Evolutionary conservation across 2,113 vertebrate genomes (phyloP), one percentile per base, ranked within the genome.

Genomic region (Acanthisitta chloris): DNA sequence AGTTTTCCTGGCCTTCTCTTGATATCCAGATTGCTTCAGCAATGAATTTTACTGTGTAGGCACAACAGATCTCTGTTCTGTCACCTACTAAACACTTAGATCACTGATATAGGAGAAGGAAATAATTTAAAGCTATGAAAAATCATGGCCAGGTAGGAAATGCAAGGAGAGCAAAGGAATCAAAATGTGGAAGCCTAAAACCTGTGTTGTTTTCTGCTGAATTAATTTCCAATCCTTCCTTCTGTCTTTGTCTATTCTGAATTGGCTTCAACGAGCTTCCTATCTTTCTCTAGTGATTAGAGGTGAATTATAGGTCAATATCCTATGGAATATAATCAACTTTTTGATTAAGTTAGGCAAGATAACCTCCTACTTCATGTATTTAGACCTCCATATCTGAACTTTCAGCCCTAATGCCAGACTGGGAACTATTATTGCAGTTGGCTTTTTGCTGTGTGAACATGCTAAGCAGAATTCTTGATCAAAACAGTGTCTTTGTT

Each of bases 101-200:
- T 13, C 10, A 26, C 6, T 9, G 19, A 38, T 38, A 6, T 0
- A 26, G 6, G 6, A 66, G 29, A 59, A 76, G 2, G 29, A 93
- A 83, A 69, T 21, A 6, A 42, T 25, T n/a, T 42, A 38, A 88
- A 73, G 18, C 12, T 17, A 25, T 24, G 23, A 33, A 42, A 31
- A 52, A 26, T 23, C 43, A 36, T 3, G 14, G 4, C 16, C 36
- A 57, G 40, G 14, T 28, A 31, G 8, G 15, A 73, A 58, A 29
- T 48, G 3, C 3, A 49, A 67, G 5, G 8, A 61, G 7, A 52
- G 7, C 0, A 0, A 45, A 55, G 59, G 14, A 66, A 5, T 14
- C 4, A 5, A 24, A 84, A 71, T 8, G 6, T 45, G 4, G 34
- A 34, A 66, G 17, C 16, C 33, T 61, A 49, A 70, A 76, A 66